Base-by-base conservation (phyloP, 2,888 invertebrate species). In the Eristalinus aeneus region DNA sequence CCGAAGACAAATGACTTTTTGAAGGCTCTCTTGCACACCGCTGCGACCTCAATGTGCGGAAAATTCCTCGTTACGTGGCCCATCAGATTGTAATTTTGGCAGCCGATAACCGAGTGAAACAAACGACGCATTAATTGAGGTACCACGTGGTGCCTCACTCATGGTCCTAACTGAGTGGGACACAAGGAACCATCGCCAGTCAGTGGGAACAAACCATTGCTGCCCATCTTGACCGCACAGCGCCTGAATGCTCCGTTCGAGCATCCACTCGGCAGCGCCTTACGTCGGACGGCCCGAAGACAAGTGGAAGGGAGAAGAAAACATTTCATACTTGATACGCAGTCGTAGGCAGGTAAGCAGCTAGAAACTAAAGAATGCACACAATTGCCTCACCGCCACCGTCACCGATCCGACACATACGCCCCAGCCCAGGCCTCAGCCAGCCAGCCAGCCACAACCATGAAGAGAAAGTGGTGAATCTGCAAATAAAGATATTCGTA, bases 381-480 rank as follows among this genome's bases (percentile, higher is more conserved):
- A 65, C 46, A 61, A 27, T 46, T 46, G 46, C 46, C 16, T 46
- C 46, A 46, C 46, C 46, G 46, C n/a, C 46, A 46, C 46, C 16
- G n/a, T 16, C 16, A 8, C 16, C 46, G 16, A 16, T 46, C 8
- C 34, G 34, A 34, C 27, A 27, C 27, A 27, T 27, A 46, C 46
- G 16, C 16, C 32, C 54, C 74, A 39, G 53, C 32, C 34, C 53
- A 32, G 22, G 60, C 10, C 53, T 32, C 64, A 78, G 64, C 39
- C 65, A 46, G 56, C 27, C 72, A 60, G 20, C 16, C 53, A 61
- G 46, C 61, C 46, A 46, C 46, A 16, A 46, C 72, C 79, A 79
- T 79, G 79, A 79, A 79, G 79, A 79, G 79, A 79, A 79, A 79
- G 79, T 79, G 72, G 65, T 78, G 78, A 78, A 67, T 85, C 84